These are phyloP conservation scores for Agapornis roseicollis DNA, from an alignment of 2,113 vertebrate genomes.

Conservation along the genomic window DNA sequence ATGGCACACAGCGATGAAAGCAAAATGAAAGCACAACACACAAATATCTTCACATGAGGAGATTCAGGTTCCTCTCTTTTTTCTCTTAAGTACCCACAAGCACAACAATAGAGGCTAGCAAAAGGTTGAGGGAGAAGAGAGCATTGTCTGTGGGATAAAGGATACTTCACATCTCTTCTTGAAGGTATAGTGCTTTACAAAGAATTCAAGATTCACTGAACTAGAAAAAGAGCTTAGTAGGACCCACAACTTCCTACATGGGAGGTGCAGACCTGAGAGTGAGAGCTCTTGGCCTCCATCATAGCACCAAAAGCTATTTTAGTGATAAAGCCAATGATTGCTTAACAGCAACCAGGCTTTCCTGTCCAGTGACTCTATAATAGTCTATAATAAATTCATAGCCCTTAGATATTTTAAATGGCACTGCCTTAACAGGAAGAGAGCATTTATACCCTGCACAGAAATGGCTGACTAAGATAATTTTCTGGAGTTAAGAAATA, in stretches of 20 bases:
- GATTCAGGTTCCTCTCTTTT: background rate
- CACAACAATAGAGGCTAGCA: accelerated
- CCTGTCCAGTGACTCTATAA: background rate
- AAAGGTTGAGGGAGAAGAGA: background rate
- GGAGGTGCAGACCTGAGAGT: background rate
- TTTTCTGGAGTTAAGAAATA: background rate
- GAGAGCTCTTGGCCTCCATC: background rate
- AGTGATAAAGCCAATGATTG: background rate
- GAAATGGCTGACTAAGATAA: background rate
- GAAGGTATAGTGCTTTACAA: background rate
- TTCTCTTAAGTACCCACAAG: background rate
- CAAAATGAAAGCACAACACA: background rate
- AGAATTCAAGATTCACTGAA: background rate
- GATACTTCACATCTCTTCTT: background rate
- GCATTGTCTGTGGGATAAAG: background rate
- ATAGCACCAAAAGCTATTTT: background rate
- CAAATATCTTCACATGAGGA: background rate
- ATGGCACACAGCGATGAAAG: background rate
- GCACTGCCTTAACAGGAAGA: background rate
- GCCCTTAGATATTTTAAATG: background rate
- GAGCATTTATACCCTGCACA: background rate
- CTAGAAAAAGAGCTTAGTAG: background rate
- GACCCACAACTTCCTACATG: background rate
- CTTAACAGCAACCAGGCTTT: background rate
- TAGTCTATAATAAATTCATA: background rate